phyloP scores from a whole-genome alignment of 2,113 vertebrate species.

The Elgaria multicarinata region DNA sequence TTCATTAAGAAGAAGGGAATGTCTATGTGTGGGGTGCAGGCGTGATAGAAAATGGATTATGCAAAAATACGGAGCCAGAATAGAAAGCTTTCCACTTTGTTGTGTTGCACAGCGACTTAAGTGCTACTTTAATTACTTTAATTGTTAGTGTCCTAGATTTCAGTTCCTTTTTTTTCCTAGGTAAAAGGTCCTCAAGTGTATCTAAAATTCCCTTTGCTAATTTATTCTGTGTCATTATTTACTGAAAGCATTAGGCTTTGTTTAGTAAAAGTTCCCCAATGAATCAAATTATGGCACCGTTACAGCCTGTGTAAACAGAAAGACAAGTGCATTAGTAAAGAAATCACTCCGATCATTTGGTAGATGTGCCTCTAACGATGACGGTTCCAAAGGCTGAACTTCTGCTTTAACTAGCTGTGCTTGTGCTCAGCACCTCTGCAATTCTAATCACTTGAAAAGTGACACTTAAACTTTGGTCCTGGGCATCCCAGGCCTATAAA shows the following conservation, averaged over 20 bases:
- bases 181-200: conserved; percentile 47
- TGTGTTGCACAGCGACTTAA: conserved; percentile 53
- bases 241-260: conserved; percentile 40
- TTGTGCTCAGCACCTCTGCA: background rate
- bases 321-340: background rate
- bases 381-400: background rate
- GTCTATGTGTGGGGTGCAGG: background rate
- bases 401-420: background rate
- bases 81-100: conserved; percentile 49
- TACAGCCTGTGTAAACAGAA: background rate
- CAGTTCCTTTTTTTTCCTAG: conserved; percentile 43
- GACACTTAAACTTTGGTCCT: background rate
- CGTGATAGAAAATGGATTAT: background rate
- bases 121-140: conserved; percentile 56
- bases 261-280: conserved; percentile 49
- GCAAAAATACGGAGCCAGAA: background rate
- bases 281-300: conserved; percentile 22
- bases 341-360: conserved; percentile 5
- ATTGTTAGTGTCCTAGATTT: conserved; percentile 62
- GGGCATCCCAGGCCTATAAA: background rate
- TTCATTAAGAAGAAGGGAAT: conserved; percentile 2
- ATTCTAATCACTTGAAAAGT: conserved; percentile 7
- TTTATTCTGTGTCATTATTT: conserved; percentile 52
- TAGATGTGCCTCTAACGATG: background rate
- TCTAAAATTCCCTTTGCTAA: conserved; percentile 44